Evolutionary conservation across 2,797 vertebrate genomes (phyloP), one percentile per base, ranked within the genome.

Genomic region (Enteromius treurensis): DNA sequence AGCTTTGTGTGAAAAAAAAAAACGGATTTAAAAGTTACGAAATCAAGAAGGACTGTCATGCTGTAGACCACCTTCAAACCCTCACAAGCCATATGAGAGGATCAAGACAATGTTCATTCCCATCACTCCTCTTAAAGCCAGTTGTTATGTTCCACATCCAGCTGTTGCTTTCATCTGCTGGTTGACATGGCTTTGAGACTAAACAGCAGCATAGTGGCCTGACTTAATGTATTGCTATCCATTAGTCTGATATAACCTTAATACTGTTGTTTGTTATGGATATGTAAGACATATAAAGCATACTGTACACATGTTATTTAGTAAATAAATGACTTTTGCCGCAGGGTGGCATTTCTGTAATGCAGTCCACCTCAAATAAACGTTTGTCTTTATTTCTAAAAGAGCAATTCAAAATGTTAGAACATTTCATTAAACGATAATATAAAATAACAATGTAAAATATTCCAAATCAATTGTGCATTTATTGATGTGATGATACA

Each of bases 91-190:
- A 60, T 58, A 80, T 75, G 32, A 70, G 82, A 64, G 42, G 49
- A 49, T 84, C 58, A 60, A 53, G 49, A 68, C 49, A 17, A 47
- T 81, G 23, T 75, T 75, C 65, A 69, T 82, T 85, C 76, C 86
- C 82, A 85, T 26, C 81, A 53, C 74, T 71, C 74, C 45, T 67
- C 60, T 73, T 49, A 69, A 42, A 11, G 62, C 60, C 49, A 86
- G 86, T 80, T 89, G 88, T 88, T 88, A 79, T 86, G 86, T 89
- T 89, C 89, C 69, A 79, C 53, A 60, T 86, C 83, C 88, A 90
- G 87, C 80, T 87, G 86, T 79, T 87, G 62, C 26, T 75, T 67
- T 68, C 82, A 85, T 80, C 74, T 79, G 40, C 73, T 51, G 4
- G 15, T 49, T 73, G 75, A 77, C 40, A 77, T 69, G 71, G 23